phyloP scores from a whole-genome alignment of 2,888 invertebrate species.

The Hermaeophaga mercurialis region DNA sequence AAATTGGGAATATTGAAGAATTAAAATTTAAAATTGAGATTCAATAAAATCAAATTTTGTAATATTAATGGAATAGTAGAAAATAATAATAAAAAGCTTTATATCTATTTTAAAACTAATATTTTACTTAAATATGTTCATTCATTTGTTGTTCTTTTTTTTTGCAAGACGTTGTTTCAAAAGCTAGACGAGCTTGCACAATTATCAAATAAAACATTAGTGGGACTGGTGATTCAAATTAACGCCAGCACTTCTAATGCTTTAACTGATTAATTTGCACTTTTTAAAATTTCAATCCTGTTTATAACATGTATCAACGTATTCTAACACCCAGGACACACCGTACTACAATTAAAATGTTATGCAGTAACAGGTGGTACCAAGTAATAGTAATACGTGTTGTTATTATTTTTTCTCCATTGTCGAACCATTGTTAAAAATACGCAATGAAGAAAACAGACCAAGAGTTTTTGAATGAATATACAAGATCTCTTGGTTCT shows the following conservation, averaged over 20 bases:
- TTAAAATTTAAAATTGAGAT: no score
- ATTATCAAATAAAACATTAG: neutral
- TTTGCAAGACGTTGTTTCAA: no score
- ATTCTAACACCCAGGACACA: slow-evolving; percentile 1
- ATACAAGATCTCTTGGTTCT: neutral
- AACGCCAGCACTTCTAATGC: neutral
- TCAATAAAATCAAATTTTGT: no score
- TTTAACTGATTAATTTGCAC: neutral
- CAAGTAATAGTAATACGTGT: neutral
- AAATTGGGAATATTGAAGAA: no score
- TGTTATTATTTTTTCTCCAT: neutral
- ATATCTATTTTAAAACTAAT: no score
- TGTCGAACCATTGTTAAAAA: neutral
- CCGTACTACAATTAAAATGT: slow-evolving; percentile 9
- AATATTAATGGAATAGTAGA: no score
- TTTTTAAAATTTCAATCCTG: no score
- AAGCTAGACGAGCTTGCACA: no score
- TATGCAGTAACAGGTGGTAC: slow-evolving; percentile 3
- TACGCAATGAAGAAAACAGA: neutral
- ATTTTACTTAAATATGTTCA: no score
- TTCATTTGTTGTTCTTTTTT: no score
- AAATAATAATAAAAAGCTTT: no score
- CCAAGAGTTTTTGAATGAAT: neutral
- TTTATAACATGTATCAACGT: neutral
- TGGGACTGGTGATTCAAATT: neutral